A percentile compares a stretch with the other conserved stretches of the same genome.
These are phyloP conservation scores for Mimas tiliae DNA, from an alignment of 2,888 invertebrate species.

Conservation along the genomic window DNA sequence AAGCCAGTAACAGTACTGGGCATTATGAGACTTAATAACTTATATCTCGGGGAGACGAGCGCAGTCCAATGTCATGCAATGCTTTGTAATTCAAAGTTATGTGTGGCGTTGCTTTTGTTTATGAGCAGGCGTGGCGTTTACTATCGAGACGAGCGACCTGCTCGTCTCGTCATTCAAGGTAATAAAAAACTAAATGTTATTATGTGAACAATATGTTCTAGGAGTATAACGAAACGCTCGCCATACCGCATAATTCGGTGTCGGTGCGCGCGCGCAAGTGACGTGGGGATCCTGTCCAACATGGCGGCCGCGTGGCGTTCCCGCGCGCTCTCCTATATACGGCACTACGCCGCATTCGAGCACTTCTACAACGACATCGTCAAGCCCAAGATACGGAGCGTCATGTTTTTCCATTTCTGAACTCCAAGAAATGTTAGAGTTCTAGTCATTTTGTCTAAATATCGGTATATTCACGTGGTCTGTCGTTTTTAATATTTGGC, in stretches of 20 bases:
- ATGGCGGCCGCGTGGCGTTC: slow-evolving; percentile 58
- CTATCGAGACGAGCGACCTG: no score
- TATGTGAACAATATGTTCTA: slow-evolving; percentile 38
- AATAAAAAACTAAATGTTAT: no score
- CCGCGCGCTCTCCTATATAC: slow-evolving; percentile 58
- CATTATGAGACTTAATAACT: no score
- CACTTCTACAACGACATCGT: slow-evolving; percentile 71
- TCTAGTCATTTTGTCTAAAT: slow-evolving; percentile 19
- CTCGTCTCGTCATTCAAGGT: no score
- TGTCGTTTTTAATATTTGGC: neutral
- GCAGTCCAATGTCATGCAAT: no score
- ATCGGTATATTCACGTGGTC: neutral
- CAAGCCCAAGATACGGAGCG: slow-evolving; percentile 66
- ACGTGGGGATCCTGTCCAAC: slow-evolving; percentile 47
- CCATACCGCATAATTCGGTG: slow-evolving; percentile 43
- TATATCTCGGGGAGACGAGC: no score
- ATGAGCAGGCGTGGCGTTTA: no score
- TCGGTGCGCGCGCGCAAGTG: slow-evolving; percentile 44
- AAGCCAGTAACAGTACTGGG: no score
- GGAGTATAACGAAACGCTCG: slow-evolving; percentile 64
- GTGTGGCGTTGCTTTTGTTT: no score
- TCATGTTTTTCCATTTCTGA: slow-evolving; percentile 69
- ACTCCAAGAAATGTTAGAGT: slow-evolving; percentile 13
- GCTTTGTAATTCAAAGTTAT: no score
- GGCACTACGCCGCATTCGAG: slow-evolving; percentile 60